Base-by-base conservation (phyloP, 2,888 invertebrate species). In the Ceriagrion tenellum region DNA sequence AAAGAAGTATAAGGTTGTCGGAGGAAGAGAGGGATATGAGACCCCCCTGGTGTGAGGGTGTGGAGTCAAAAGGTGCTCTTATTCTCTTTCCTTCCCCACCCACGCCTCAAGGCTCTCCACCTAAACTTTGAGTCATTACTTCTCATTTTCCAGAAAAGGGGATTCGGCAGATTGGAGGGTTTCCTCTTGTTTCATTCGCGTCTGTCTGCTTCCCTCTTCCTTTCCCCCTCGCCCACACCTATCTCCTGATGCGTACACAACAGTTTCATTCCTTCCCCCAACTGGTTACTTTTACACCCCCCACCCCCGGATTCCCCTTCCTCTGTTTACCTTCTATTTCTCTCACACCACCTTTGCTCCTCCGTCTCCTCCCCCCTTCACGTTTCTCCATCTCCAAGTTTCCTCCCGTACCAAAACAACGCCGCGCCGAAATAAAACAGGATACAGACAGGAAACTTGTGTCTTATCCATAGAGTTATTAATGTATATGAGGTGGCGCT, bases 131-230 rank as follows among this genome's bases (percentile, higher is more conserved):
- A 69, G 93, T 74, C 93, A 93, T 93, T 93, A 74, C 93, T 93
- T 55, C 93, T 93, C 93, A 93, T 93, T 93, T 81, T 55, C 69
- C 69, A 47, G 93, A 69, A 26, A 30, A 93, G 63, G 91, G 91
- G 91, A 91, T 91, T 63, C 63, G 93, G 93, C 93, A 93, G 93
- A 93, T 93, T 93, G 93, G 93, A 93, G 93, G 93, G 93, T 93
- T 93, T 74, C 81, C 93, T 74, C 93, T 69, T n/a, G 93, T 93
- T 74, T 93, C 93, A 74, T 35, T 69, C 91, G 35, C 91, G 40
- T 40, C 40, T 63, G 16, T 47, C n/a, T 23, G 20, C 18, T 10
- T 13, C 69, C 26, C 69, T 69, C 69, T 20, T 40, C 63, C 40
- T 91, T 8, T 20, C 59, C 30, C 40, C 35, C 30, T 30, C 90